Evolutionary conservation across 2,888 invertebrate species (phyloP).

Genomic region (Ophion slaviceki): DNA sequence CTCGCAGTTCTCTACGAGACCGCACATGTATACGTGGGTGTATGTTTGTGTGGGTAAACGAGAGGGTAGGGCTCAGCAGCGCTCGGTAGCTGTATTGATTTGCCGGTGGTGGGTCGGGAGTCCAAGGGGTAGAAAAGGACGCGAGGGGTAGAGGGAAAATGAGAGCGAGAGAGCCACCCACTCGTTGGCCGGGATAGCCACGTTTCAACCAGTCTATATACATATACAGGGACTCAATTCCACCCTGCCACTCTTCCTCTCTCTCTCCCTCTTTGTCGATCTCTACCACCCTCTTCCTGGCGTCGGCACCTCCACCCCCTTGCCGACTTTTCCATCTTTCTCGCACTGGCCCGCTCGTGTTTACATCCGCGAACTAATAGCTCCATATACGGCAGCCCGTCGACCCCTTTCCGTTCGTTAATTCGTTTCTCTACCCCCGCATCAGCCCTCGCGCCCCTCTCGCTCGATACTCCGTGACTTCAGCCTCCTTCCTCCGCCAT

Average conservation of each 20-base stretch:
- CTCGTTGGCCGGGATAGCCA: constrained; percentile 75
- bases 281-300: constrained; percentile 54
- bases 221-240: constrained; percentile 58
- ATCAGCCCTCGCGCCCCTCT: constrained; percentile 1
- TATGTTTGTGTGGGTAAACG: constrained; percentile 57
- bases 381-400: constrained; percentile 68
- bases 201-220: constrained; percentile 66
- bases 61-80: constrained; percentile 77
- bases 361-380: constrained; percentile 78
- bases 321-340: constrained; percentile 52
- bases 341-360: constrained; percentile 66
- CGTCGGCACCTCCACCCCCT: constrained; percentile 23
- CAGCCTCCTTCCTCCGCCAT: neutral
- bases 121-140: constrained; percentile 57
- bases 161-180: constrained; percentile 68
- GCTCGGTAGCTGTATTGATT: constrained; percentile 83
- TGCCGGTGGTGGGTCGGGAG: constrained; percentile 76
- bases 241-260: constrained; percentile 46
- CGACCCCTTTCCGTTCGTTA: constrained; percentile 71
- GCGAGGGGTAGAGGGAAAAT: constrained; percentile 70
- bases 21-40: constrained; percentile 45
- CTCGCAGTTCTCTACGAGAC: constrained; percentile 65
- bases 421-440: constrained; percentile 67
- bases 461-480: constrained; percentile 23
- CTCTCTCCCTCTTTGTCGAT: constrained; percentile 34